Evolutionary conservation across 2,888 invertebrate genomes (phyloP).

Genomic region (Patella pellucida): DNA sequence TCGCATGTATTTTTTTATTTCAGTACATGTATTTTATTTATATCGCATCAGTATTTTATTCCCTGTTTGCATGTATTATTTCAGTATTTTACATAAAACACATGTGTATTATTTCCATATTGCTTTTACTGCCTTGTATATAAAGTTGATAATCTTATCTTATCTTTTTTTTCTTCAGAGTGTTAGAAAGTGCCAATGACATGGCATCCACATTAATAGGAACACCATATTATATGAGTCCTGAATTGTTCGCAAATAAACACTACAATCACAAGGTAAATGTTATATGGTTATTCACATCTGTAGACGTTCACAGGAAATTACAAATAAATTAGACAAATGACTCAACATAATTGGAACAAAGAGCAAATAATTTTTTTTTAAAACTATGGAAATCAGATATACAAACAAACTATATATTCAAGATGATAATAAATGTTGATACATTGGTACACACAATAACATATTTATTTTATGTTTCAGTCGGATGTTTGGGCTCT

Average conservation of each 20-base stretch:
- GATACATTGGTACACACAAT: too few species aligned
- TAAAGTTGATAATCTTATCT: too few species aligned
- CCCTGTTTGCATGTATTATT: too few species aligned
- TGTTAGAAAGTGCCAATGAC: constrained; percentile 70
- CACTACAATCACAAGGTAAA: constrained; percentile 72
- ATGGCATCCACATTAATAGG: constrained; percentile 73
- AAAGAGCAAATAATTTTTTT: too few species aligned
- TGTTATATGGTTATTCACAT: background rate
- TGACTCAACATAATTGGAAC: too few species aligned
- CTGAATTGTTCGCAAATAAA: constrained; percentile 72
- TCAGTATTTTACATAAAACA: too few species aligned
- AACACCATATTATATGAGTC: constrained; percentile 73
- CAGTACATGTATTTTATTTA: background rate
- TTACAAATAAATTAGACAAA: background rate
- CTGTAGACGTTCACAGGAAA: background rate
- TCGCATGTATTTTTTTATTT: background rate
- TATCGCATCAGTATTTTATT: too few species aligned
- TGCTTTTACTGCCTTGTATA: too few species aligned
- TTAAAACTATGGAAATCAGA: too few species aligned
- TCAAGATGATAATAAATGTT: too few species aligned
- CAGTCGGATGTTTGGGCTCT: constrained; percentile 73
- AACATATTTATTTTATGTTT: constrained; percentile 27
- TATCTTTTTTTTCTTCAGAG: constrained; percentile 51
- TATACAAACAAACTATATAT: too few species aligned
- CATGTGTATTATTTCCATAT: too few species aligned